A percentile compares a stretch with the other conserved stretches of the same genome.
These are phyloP conservation scores for Drosophila asahinai DNA, from an alignment of 1,140 invertebrate species.

Conservation along the genomic window DNA sequence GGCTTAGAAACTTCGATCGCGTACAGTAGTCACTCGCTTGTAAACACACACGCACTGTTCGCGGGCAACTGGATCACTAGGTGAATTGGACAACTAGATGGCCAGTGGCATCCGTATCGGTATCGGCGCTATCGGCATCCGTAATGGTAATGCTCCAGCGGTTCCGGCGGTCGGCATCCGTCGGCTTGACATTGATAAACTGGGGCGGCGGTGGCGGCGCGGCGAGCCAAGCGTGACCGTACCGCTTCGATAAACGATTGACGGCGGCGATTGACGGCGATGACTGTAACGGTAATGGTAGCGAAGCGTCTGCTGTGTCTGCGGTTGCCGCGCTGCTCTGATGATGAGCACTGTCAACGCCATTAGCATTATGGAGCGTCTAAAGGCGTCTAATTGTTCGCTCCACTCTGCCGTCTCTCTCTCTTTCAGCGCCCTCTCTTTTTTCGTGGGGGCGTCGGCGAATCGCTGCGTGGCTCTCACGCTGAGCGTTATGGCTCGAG, in stretches of 20 bases:
- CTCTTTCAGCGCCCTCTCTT: constrained; percentile 2
- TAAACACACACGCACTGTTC: constrained; percentile 48
- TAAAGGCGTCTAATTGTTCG: constrained; percentile 82
- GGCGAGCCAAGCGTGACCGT: constrained; percentile 72
- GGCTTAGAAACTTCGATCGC: constrained; percentile 7
- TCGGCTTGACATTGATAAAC: constrained; percentile 76
- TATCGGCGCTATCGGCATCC: constrained; percentile 11
- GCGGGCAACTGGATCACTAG: constrained; percentile 6
- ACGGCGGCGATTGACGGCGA: constrained; percentile 33
- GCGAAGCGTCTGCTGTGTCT: constrained; percentile 37
- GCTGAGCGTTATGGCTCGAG: constrained; percentile 63
- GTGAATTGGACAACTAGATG: constrained; percentile 4
- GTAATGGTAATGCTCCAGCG: constrained; percentile 68
- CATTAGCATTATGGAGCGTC: constrained; percentile 80
- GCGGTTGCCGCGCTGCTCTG: constrained; percentile 67
- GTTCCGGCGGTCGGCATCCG: constrained; percentile 72
- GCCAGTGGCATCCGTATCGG: constrained; percentile 1
- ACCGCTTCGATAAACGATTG: constrained; percentile 74
- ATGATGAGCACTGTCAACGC: constrained; percentile 83
- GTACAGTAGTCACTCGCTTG: constrained; percentile 37
- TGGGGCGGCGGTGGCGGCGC: constrained; percentile 54
- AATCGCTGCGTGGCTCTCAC: constrained; percentile 52
- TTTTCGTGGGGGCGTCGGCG: constrained; percentile 58
- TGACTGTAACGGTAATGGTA: constrained; percentile 29
- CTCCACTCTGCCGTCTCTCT: constrained; percentile 18